Base-by-base conservation (phyloP, 2,888 invertebrate species). In the Pollenia griseotomentosa region DNA sequence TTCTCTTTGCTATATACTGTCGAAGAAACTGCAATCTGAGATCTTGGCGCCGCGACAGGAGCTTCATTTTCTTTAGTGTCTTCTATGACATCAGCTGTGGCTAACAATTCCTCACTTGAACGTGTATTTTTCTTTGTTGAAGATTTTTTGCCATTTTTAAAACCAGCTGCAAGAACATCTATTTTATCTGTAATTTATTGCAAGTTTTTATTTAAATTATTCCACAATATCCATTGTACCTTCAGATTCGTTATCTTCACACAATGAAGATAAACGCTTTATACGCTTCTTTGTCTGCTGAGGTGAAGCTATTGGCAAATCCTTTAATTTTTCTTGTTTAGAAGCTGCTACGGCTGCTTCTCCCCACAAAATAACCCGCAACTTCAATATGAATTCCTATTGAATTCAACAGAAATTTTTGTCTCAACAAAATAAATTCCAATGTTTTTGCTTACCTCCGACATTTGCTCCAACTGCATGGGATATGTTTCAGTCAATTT, bases 241-340 rank as follows among this genome's bases (percentile, higher is more conserved):
- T 14, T 92, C 91, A 55, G 85, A 80, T 70, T 93, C 93, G 5
- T 74, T 65, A 14, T 61, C 88, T 66, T 92, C 92, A 12, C 68
- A 77, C 6, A 93, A 75, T 5, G 90, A 87, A 14, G 90, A 71
- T 3, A 93, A 82, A 0, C 91, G 92, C 74, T 93, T 93, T 0
- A 89, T 65, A 1, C 92, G 91, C 74, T 93, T 93, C 70, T 92
- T 93, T 9, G 88, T 90, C 61, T 92, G 93, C 70, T 92, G 92
- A 9, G 93, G 93, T 1, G 93, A 92, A 33, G 88, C 73, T 9
- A 19, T 14, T 1, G 85, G 53, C 16, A 86, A 14, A 23, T 75
- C 66, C 10, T 77, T 81, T 2, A 78, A 5, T 14, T 71, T 79
- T 71, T 86, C 83, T n/a, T 78, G 80, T 42, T 73, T 71, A 12